These are phyloP conservation scores for Xiphophorus maculatus DNA, from an alignment of 2,113 vertebrate species.

Conservation along the genomic window DNA sequence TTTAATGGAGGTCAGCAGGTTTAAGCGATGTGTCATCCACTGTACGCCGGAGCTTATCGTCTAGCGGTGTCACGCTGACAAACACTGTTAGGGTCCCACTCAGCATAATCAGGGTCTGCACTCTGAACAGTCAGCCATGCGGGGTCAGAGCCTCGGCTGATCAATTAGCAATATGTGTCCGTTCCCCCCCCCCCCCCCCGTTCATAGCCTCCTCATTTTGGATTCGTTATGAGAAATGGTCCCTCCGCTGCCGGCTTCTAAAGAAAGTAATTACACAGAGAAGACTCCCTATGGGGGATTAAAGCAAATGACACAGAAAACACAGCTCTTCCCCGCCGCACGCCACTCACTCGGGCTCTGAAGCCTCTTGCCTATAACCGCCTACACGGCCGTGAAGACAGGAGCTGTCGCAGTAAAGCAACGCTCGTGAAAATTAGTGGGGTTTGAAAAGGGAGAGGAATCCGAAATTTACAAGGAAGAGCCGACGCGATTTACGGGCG, in stretches of 20 bases:
- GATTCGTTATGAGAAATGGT: slow-evolving; percentile 65
- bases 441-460: slow-evolving; percentile 24
- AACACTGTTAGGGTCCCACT: slow-evolving; percentile 7
- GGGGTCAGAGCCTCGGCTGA: slow-evolving; percentile 36
- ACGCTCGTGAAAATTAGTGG: slow-evolving; percentile 53
- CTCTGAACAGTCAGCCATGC: slow-evolving; percentile 9
- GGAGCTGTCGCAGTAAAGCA: slow-evolving; percentile 59
- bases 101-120: slow-evolving; percentile 23
- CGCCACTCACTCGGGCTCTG: slow-evolving; percentile 35
- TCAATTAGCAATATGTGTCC: slow-evolving; percentile 57
- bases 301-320: slow-evolving; percentile 75
- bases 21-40: slow-evolving; percentile 37
- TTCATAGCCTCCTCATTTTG: slow-evolving; percentile 53
- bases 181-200: slow-evolving; percentile 1
- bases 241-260: slow-evolving; percentile 59
- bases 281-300: slow-evolving; percentile 68
- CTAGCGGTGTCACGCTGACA: neutral
- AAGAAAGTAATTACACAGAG: slow-evolving; percentile 74
- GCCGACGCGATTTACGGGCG: slow-evolving; percentile 43
- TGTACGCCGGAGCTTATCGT: slow-evolving; percentile 4
- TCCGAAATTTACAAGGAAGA: slow-evolving; percentile 22
- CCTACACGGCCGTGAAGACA: slow-evolving; percentile 49
- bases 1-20: slow-evolving; percentile 46
- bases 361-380: slow-evolving; percentile 47
- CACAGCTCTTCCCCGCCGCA: slow-evolving; percentile 31